Evolutionary conservation across 2,888 invertebrate genomes (phyloP), one percentile per base, ranked within the genome.

Genomic region (Julus scandinavius): DNA sequence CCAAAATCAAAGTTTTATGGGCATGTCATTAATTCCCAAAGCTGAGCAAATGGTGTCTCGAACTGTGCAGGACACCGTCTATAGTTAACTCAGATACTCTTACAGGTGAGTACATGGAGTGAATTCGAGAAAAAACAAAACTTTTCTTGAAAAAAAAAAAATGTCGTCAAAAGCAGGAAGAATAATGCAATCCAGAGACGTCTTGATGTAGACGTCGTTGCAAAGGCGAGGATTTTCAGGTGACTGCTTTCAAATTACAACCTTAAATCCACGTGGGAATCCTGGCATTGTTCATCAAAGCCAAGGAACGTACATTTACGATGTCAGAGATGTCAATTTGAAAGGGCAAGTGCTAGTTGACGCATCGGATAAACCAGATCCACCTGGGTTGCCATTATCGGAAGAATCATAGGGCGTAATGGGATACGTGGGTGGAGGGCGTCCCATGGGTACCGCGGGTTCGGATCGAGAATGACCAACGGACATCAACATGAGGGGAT

Each of bases 371-470:
- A 17, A 58, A 58, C 58, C 58, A 58, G 58, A 58, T 58, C 15
- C 58, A 58, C 58, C 58, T 58, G 58, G 58, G 58, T 58, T 58
- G 58, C 58, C 58, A 58, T 58, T 58, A 58, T 58, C 58, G 58
- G 58, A 58, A 13, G 58, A 58, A 17, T 58, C 58, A 58, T 58
- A 58, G 58, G 58, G 58, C 58, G 58, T 58, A 58, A 58, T 58
- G 17, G 58, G 58, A 58, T 58, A 58, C 17, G 58, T 58, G 58
- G 58, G 58, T 58, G 58, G 58, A 58, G 58, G 58, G 17, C 58
- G 58, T 58, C 58, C 58, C 58, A 58, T 58, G 58, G 58, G 58
- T 15, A 15, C 13, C 58, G 58, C 17, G 58, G 58, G 58, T 17
- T 58, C 17, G 58, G 17, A 58, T 13, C 58, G 58, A 58, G 17